Base-by-base conservation (phyloP, 2,888 invertebrate genomes). In the Helleia helle region DNA sequence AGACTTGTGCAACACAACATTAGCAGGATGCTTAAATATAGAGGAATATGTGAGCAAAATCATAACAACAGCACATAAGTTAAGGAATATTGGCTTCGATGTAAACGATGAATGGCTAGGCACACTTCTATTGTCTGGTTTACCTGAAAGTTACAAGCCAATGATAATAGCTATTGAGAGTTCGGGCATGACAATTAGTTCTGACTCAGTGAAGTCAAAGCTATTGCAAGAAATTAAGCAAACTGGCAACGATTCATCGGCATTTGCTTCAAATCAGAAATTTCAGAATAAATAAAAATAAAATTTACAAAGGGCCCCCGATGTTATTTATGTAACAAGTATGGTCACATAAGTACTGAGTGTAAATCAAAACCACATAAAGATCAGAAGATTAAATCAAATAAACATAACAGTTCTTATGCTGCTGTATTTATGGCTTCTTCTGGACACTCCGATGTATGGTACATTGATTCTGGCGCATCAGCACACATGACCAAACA, bases 381-480 rank as follows among this genome's bases (percentile, higher is more conserved):
- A n/a, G n/a, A n/a, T n/a, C n/a, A n/a, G n/a, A n/a, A n/a, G n/a
- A n/a, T n/a, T n/a, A n/a, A 14, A 1, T 48, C 39, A 18, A 22
- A 36, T 1, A 36, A 9, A 18, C 7, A 43, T 39, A 44, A 27
- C 8, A 49, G 47, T 44, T 50, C 44, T n/a, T n/a, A n/a, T n/a
- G n/a, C n/a, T n/a, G n/a, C n/a, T n/a, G n/a, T n/a, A n/a, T n/a
- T n/a, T n/a, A n/a, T n/a, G n/a, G n/a, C n/a, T n/a, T n/a, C n/a
- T n/a, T n/a, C n/a, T n/a, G n/a, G n/a, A n/a, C n/a, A n/a, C n/a
- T n/a, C n/a, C n/a, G n/a, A n/a, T n/a, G n/a, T n/a, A n/a, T n/a
- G n/a, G n/a, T n/a, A n/a, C 34, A 25, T 52, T 2, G 49, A 52
- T 26, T 52, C 49, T 1, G 52, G 49, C 26, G 41, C 48, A 39